Conservation (phyloP, 2,113 vertebrate genomes). For the Mustelus asterias region DNA sequence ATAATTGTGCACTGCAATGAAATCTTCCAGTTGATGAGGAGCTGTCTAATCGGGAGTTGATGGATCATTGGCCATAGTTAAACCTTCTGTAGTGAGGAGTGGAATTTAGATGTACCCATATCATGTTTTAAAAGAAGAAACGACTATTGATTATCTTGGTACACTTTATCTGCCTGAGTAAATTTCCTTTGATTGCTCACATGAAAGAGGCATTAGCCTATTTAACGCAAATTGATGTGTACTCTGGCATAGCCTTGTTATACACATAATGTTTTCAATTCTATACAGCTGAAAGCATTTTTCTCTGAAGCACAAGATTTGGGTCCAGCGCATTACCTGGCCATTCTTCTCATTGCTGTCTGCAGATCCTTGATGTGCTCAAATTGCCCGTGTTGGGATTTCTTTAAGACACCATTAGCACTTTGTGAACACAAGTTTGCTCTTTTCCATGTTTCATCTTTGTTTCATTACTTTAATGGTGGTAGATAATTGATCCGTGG, state of each 20-base stretch:
- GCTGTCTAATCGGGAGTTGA: background rate
- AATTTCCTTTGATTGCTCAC: background rate
- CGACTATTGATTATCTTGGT: background rate
- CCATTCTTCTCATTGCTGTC: background rate
- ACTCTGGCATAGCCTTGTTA: background rate
- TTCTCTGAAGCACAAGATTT: background rate
- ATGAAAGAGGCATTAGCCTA: background rate
- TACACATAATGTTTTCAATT: background rate
- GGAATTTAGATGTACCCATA: background rate
- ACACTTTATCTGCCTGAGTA: background rate
- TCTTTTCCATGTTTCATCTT: background rate
- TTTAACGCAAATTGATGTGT: background rate
- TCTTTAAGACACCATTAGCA: background rate
- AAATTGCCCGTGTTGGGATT: background rate
- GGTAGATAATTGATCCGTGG: background rate
- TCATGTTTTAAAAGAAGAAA: background rate
- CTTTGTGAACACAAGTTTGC: background rate
- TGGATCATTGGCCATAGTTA: background rate
- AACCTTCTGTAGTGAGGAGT: background rate
- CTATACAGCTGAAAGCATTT: background rate
- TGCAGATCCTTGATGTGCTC: background rate
- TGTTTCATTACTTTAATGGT: background rate
- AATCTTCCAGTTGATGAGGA: background rate
- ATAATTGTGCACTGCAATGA: background rate
- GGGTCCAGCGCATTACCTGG: background rate